Evolutionary conservation across 1,140 invertebrate genomes (phyloP).

Genomic region (Eufriesea mexicana): DNA sequence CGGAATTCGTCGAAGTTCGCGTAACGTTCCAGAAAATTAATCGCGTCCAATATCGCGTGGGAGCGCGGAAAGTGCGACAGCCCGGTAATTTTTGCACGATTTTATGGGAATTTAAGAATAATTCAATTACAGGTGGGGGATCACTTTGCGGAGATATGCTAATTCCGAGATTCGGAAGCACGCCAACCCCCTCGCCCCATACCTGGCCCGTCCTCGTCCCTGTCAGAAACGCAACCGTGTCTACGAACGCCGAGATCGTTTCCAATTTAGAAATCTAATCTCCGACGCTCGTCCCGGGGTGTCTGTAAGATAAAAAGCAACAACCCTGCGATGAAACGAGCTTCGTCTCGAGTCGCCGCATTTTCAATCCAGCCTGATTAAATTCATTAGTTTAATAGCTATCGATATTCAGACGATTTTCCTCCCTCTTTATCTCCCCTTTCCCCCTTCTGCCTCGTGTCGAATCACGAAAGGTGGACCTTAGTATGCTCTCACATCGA

Average conservation of each 20-base stretch:
- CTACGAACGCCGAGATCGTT: slow-evolving; percentile 62
- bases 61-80: slow-evolving; percentile 19
- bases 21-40: slow-evolving; percentile 82
- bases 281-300: slow-evolving; percentile 80
- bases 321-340: slow-evolving; percentile 43
- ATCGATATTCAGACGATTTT: slow-evolving; percentile 80
- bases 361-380: slow-evolving; percentile 82
- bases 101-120: slow-evolving; percentile 84
- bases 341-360: slow-evolving; percentile 72
- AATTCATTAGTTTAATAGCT: slow-evolving; percentile 82
- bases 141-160: slow-evolving; percentile 82
- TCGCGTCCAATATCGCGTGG: slow-evolving; percentile 75
- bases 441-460: slow-evolving; percentile 3
- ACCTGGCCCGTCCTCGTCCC: not conserved
- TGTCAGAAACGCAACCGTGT: slow-evolving; percentile 33
- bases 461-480: slow-evolving; percentile 1
- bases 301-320: slow-evolving; percentile 67
- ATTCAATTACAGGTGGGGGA: slow-evolving; percentile 82
- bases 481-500: not conserved
- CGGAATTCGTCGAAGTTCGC: slow-evolving; percentile 63
- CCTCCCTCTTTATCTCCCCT: slow-evolving; percentile 18
- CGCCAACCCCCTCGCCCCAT: slow-evolving; percentile 9
- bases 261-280: slow-evolving; percentile 83
- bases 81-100: slow-evolving; percentile 81
- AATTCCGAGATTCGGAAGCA: slow-evolving; percentile 75